These are phyloP conservation scores for Pyrochroa serraticornis DNA, from an alignment of 2,888 invertebrate genomes.

Conservation along the genomic window DNA sequence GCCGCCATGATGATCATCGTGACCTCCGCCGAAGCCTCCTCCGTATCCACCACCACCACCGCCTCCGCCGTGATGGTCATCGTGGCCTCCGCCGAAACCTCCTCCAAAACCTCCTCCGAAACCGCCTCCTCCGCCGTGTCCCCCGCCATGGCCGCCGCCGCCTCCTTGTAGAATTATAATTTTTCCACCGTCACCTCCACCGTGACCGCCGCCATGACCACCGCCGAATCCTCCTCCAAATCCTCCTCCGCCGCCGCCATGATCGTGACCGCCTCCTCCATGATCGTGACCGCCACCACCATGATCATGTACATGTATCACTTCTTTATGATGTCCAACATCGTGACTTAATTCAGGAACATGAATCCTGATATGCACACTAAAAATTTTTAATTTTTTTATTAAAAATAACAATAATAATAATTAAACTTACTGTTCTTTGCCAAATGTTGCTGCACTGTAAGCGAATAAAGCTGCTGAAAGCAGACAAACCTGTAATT, in stretches of 20 bases:
- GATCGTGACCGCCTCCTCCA: slow-evolving; percentile 35
- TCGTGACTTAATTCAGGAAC: slow-evolving; percentile 12
- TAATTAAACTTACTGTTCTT: slow-evolving; percentile 25
- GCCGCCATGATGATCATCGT: slow-evolving; percentile 21
- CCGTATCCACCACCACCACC: slow-evolving; percentile 14
- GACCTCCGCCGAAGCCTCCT: slow-evolving; percentile 21
- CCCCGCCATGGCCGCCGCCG: slow-evolving; percentile 14
- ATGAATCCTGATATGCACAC: slow-evolving; percentile 26
- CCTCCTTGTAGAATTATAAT: slow-evolving; percentile 14
- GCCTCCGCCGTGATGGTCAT: slow-evolving; percentile 32
- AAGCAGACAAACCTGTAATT: slow-evolving; percentile 20
- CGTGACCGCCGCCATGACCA: slow-evolving; percentile 37
- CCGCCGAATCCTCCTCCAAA: slow-evolving; percentile 46
- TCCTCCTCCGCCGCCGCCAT: slow-evolving; percentile 35
- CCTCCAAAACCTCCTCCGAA: slow-evolving; percentile 50
- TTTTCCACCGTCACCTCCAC: slow-evolving; percentile 20
- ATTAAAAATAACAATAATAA: background rate
- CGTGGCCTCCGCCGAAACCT: slow-evolving; percentile 31
- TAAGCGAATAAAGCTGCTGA: slow-evolving; percentile 21
- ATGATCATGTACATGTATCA: slow-evolving; percentile 14
- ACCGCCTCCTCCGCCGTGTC: slow-evolving; percentile 58
- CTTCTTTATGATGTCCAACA: slow-evolving; percentile 11
- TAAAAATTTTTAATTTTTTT: background rate
- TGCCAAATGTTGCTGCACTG: slow-evolving; percentile 26
- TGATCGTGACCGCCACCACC: slow-evolving; percentile 38